These are phyloP conservation scores for Apotomis betuletana DNA, from an alignment of 2,888 invertebrate genomes.

Conservation along the genomic window DNA sequence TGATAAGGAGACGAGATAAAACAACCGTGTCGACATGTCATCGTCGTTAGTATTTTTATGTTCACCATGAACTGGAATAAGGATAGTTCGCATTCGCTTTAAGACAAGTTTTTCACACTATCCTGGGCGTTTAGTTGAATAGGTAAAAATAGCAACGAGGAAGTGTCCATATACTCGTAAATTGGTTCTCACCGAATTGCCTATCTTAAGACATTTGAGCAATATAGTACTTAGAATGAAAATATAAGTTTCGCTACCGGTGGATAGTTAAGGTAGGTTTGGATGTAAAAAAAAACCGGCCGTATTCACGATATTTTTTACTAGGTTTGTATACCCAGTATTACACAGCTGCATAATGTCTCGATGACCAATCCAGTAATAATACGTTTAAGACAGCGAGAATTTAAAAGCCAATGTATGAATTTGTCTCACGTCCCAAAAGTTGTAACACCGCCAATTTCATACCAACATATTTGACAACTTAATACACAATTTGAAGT, in stretches of 20 bases:
- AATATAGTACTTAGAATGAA: no score
- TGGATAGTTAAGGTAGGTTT: no score
- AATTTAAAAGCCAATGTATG: background rate
- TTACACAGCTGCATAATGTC: background rate
- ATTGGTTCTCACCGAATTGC: no score
- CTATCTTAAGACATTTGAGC: no score
- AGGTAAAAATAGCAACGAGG: no score
- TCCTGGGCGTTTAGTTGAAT: no score
- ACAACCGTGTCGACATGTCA: no score
- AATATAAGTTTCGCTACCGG: no score
- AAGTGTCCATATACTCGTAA: no score
- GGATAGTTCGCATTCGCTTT: background rate
- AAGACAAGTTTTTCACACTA: no score
- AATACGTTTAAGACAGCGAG: conserved; percentile 1
- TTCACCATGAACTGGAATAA: background rate
- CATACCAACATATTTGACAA: conserved; percentile 40
- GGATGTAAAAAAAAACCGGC: background rate
- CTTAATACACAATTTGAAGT: conserved; percentile 34
- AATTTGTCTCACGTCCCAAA: conserved; percentile 27
- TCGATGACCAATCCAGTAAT: background rate
- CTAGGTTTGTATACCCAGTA: background rate
- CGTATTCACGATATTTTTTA: background rate
- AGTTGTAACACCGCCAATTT: conserved; percentile 40
- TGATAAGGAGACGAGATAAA: no score
- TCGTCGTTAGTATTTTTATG: background rate